Evolutionary conservation across 2,113 vertebrate species (phyloP), one percentile per base, ranked within the genome.

Genomic region (Procavia capensis): DNA sequence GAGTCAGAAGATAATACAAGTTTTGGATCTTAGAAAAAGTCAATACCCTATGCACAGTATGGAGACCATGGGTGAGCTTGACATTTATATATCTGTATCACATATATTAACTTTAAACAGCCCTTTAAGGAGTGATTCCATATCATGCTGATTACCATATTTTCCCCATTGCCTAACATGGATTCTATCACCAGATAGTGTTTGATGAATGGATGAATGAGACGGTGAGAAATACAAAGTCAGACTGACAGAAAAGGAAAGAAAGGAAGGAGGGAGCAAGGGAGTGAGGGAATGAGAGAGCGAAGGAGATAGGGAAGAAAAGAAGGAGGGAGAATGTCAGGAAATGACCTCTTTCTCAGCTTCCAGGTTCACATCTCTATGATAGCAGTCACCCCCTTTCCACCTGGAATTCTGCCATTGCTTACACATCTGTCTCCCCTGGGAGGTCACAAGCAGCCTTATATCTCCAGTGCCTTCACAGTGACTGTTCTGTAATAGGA

Each of bases 401-500:
- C 64, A 20, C 6, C 50, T 41, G 13, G 57, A 54, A 85, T 66
- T 59, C 79, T 64, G 79, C 75, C 75, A 11, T 54, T 64, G 74
- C 79, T 85, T 39, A 64, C 61, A 70, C 6, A 66, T 80, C 75
- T 87, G 64, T 90, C 91, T 97, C 93, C 63, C 89, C 70, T 11
- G n/a, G 68, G 90, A 96, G 80, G 59, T 74, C 89, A 63, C 4
- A 0, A 34, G 39, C 0, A 10, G 80, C 75, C 92, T 96, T 96
- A 31, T 47, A 41, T 96, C 83, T 88, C 92, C 45, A 9, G 76
- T 29, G 45, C 24, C 92, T 95, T 88, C 88, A n/a, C 41, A 22
- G 89, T 80, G 64, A 41, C 95, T 57, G 11, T 96, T 81, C 86
- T 91, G 31, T 94, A 95, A 84, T 83, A 85, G 82, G 88, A 80